These are phyloP conservation scores for Leptoclinus maculatus DNA, from an alignment of 2,797 vertebrate genomes.

Conservation along the genomic window DNA sequence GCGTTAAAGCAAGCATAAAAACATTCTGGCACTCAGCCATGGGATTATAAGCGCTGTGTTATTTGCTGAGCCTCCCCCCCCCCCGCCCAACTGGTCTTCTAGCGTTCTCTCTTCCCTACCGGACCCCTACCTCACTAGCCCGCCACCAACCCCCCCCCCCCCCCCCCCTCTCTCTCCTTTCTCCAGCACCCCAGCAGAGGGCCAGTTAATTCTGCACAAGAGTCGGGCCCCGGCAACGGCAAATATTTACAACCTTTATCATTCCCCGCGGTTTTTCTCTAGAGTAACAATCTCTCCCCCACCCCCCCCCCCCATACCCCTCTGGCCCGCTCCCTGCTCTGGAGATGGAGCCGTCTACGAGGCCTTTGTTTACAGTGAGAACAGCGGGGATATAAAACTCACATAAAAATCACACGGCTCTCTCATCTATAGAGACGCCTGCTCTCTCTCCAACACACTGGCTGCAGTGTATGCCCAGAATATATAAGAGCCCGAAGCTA, in stretches of 20 bases:
- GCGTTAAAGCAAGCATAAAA: slow-evolving; percentile 89
- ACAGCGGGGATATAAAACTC: slow-evolving; percentile 81
- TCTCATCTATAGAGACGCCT: slow-evolving; percentile 71
- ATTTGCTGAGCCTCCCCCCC: slow-evolving; percentile 72
- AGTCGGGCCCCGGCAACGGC: slow-evolving; percentile 81
- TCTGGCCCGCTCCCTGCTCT: slow-evolving; percentile 57
- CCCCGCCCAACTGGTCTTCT: slow-evolving; percentile 43
- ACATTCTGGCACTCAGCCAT: slow-evolving; percentile 85
- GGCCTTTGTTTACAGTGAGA: slow-evolving; percentile 83
- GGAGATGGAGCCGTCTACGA: slow-evolving; percentile 77
- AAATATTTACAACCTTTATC: slow-evolving; percentile 87
- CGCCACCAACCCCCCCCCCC: not conserved
- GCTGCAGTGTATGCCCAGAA: slow-evolving; percentile 50
- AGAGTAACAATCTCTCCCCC: slow-evolving; percentile 69
- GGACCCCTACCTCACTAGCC: slow-evolving; percentile 41
- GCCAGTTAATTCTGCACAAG: slow-evolving; percentile 79
- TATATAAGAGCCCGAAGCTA: slow-evolving; percentile 50
- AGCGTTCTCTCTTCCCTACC: slow-evolving; percentile 36
- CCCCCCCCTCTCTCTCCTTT: slow-evolving; percentile 17
- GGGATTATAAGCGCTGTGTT: slow-evolving; percentile 83
- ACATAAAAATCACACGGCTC: slow-evolving; percentile 80
- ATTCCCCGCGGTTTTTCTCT: slow-evolving; percentile 82
- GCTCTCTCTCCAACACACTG: slow-evolving; percentile 59
- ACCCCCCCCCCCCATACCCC: not conserved
- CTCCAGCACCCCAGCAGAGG: slow-evolving; percentile 74